phyloP scores from a whole-genome alignment of 2,888 invertebrate species.

The Oscheius sp. region DNA sequence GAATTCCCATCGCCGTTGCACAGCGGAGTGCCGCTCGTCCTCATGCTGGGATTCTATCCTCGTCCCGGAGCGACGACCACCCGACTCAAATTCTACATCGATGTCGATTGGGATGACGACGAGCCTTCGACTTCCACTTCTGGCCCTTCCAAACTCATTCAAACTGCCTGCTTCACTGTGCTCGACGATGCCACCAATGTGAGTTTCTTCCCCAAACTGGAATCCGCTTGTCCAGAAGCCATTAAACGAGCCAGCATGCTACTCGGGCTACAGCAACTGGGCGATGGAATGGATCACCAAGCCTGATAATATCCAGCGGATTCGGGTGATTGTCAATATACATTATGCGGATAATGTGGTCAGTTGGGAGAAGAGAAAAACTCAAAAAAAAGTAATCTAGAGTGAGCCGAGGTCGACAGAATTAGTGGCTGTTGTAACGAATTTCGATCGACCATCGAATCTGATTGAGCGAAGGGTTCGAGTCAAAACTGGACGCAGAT shows the following conservation, averaged over 20 bases:
- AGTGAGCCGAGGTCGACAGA: constrained; percentile 46
- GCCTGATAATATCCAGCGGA: constrained; percentile 27
- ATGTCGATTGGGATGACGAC: constrained; percentile 45
- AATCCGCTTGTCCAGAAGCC: constrained; percentile 31
- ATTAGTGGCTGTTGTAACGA: constrained; percentile 34
- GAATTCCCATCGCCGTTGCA: constrained; percentile 29
- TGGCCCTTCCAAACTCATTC: constrained; percentile 22
- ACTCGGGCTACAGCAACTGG: constrained; percentile 35
- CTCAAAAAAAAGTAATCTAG: constrained; percentile 31
- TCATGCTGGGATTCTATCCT: constrained; percentile 41
- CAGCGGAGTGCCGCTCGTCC: constrained; percentile 20
- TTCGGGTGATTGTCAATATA: constrained; percentile 41
- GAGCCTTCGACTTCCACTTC: constrained; percentile 32
- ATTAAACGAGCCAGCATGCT: constrained; percentile 44
- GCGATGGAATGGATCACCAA: constrained; percentile 48
- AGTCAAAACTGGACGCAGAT: constrained; percentile 33
- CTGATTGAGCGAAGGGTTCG: constrained; percentile 36
- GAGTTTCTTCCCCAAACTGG: not conserved
- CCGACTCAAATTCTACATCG: constrained; percentile 48
- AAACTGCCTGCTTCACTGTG: constrained; percentile 40
- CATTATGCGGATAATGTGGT: constrained; percentile 48
- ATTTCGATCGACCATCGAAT: constrained; percentile 35
- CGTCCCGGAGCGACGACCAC: constrained; percentile 28
- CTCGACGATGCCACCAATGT: constrained; percentile 42
- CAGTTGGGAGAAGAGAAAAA: too few species aligned